Base-by-base conservation (phyloP, 2,888 invertebrate genomes). In the Ectemnius cavifrons region DNA sequence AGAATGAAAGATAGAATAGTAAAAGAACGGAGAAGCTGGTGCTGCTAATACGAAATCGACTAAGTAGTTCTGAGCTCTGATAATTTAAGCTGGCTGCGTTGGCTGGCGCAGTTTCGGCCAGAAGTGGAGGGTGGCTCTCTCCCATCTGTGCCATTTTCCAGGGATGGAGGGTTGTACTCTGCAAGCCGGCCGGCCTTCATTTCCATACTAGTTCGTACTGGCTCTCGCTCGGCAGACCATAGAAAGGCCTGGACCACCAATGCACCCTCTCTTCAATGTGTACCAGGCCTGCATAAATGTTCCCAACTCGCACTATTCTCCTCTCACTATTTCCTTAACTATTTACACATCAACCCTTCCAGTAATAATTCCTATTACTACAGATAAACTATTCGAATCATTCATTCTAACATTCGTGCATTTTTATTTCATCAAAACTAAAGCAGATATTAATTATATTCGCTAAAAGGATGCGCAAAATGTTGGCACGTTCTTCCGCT, bases 171-270 rank as follows among this genome's bases (percentile, higher is more conserved):
- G 60, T 63, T 58, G 75, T 59, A 62, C 58, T 62, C 45, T 20
- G 66, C 69, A 49, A 63, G 64, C 56, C 71, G 27, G 45, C 63
- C 47, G 27, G 45, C 63, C 47, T 63, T 75, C 67, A 77, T 77
- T 75, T 75, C 77, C 77, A 77, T 77, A 75, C 60, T 45, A 64
- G 75, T 65, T 71, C 67, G 65, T 63, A 71, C 62, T 59, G 59
- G 16, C 52, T 37, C n/a, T 46, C 56, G 23, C 23, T 59, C 66
- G 68, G 6, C 64, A 67, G 67, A 63, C 60, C 63, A 49, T 70
- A 61, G 58, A 58, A 63, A 75, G 71, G 66, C 62, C 66, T 61
- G 64, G 63, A 67, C 67, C 67, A 18, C 52, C 67, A 14, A 46
- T 49, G 49, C 66, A 62, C 67, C 52, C 75, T 65, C 16, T 52